A percentile compares a stretch with the other conserved stretches of the same genome.
phyloP scores from a whole-genome alignment of 2,797 vertebrate genomes.

The Crenuchus spilurus region DNA sequence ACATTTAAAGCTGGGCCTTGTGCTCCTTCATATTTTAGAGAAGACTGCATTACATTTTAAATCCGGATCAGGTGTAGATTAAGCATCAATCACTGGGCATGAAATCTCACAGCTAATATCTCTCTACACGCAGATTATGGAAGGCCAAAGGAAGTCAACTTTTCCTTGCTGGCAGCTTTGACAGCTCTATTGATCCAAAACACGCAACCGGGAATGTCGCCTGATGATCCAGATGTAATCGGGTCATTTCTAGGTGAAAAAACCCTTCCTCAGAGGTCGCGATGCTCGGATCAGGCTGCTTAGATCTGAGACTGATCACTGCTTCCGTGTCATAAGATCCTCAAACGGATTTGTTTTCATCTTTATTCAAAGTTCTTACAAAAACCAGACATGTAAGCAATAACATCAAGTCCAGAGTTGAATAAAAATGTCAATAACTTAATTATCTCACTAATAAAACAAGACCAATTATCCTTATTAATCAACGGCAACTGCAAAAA shows the following conservation, averaged over 20 bases:
- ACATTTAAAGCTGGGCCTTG: background rate
- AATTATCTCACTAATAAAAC: too few relatives aligned
- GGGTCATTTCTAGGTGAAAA: background rate
- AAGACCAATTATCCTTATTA: too few relatives aligned
- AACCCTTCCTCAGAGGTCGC: background rate
- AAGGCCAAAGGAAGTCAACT: background rate
- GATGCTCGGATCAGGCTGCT: background rate
- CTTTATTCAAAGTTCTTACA: too few relatives aligned
- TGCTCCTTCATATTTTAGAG: background rate
- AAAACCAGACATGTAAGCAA: too few relatives aligned
- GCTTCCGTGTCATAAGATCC: too few relatives aligned
- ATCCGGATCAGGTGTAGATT: conserved; percentile 20
- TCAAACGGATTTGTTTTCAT: too few relatives aligned
- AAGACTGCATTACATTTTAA: conserved; percentile 16
- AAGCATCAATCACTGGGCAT: background rate
- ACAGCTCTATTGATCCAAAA: background rate
- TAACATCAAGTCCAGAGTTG: too few relatives aligned
- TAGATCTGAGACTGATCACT: background rate
- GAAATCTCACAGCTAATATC: background rate
- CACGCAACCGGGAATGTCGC: background rate
- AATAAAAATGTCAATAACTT: too few relatives aligned
- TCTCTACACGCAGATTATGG: background rate
- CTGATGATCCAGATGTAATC: background rate
- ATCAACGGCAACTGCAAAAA: too few relatives aligned
- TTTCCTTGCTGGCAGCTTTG: background rate